A percentile compares a stretch with the other conserved stretches of the same genome.
Conservation (phyloP, 2,888 invertebrate species). For the Drosophila acutilabella region DNA sequence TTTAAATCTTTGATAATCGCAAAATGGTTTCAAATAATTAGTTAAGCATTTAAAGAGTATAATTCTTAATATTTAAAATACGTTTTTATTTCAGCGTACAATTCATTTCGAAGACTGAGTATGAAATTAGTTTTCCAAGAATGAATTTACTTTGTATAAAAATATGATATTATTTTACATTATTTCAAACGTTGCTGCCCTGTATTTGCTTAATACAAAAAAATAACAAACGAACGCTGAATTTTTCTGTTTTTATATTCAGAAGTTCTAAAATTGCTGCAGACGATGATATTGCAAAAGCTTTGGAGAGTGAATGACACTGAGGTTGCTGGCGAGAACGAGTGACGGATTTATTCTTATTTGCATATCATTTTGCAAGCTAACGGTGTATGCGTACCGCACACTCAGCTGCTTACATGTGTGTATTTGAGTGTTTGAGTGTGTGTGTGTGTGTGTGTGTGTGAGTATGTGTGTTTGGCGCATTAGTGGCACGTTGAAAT, state of each 20-base stretch:
- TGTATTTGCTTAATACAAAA: background rate
- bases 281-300: conserved; percentile 13
- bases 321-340: conserved; percentile 29
- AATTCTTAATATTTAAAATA: too few species aligned
- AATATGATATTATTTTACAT: too few species aligned
- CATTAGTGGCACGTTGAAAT: conserved; percentile 51
- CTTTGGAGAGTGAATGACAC: conserved; percentile 32
- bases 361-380: conserved; percentile 83
- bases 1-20: too few species aligned
- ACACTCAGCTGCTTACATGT: conserved; percentile 38
- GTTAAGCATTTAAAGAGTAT: too few species aligned
- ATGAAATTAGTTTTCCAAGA: too few species aligned
- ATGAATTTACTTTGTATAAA: too few species aligned
- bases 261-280: conserved; percentile 5
- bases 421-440: conserved; percentile 19
- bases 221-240: background rate
- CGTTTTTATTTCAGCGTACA: too few species aligned
- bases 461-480: conserved; percentile 33
- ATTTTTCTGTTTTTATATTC: background rate
- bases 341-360: conserved; percentile 81
- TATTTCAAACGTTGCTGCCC: too few species aligned
- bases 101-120: too few species aligned
- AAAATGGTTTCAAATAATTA: too few species aligned
- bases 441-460: conserved; percentile 22
- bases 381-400: conserved; percentile 78